phyloP scores from a whole-genome alignment of 2,888 invertebrate species.

The Teinopalpus imperialis region DNA sequence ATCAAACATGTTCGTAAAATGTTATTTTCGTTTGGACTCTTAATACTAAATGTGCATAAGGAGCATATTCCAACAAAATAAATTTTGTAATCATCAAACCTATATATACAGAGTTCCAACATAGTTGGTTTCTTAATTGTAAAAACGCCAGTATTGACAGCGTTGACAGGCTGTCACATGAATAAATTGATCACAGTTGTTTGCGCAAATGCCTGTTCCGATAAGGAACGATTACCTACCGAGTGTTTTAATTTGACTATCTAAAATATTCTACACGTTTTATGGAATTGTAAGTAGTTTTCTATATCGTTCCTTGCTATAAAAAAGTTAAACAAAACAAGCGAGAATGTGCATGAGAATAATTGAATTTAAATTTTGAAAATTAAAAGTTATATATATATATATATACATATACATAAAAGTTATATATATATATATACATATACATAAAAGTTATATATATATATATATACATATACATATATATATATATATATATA shows the following conservation, averaged over 20 bases:
- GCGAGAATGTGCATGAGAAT: no score
- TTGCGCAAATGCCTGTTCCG: constrained; percentile 73
- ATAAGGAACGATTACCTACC: constrained; percentile 64
- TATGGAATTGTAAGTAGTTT: constrained; percentile 25
- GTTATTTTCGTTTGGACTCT: constrained; percentile 28
- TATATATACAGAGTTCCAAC: constrained; percentile 59
- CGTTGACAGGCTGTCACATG: constrained; percentile 72
- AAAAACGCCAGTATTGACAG: constrained; percentile 73
- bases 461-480: no score
- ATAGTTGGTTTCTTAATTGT: constrained; percentile 78
- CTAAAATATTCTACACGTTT: constrained; percentile 38
- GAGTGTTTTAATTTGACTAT: constrained; percentile 69
- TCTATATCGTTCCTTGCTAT: no score
- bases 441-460: no score
- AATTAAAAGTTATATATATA: no score
- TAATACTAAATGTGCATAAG: constrained; percentile 38
- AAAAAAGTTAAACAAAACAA: constrained; percentile 11
- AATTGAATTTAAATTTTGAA: no score
- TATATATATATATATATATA: no score
- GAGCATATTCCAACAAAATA: constrained; percentile 41
- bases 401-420: no score
- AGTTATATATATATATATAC: no score
- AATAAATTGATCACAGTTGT: constrained; percentile 78
- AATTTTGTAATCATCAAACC: constrained; percentile 40
- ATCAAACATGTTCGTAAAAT: constrained; percentile 29